A percentile compares a stretch with the other conserved stretches of the same genome.
These are phyloP conservation scores for Glaucomys volans DNA, from an alignment of 2,113 vertebrate genomes.

Conservation along the genomic window DNA sequence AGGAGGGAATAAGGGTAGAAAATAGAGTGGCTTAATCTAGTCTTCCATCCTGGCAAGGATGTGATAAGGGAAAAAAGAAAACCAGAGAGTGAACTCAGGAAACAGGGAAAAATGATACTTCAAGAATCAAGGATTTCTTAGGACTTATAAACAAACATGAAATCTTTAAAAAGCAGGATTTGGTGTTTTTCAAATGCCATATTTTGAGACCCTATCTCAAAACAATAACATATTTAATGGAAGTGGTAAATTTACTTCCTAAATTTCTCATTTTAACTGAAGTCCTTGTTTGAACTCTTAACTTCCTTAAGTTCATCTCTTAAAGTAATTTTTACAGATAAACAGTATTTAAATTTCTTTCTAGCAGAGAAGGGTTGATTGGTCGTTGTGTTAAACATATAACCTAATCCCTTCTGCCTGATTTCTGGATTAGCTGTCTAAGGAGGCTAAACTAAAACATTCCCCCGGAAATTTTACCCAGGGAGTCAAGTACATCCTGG, in stretches of 20 bases:
- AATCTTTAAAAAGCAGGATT: neutral
- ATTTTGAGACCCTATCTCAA: neutral
- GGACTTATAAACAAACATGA: neutral
- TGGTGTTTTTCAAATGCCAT: no score
- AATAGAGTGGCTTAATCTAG: neutral
- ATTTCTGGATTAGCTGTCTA: constrained; percentile 23
- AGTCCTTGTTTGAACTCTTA: constrained; percentile 40
- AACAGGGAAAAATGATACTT: neutral
- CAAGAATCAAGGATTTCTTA: neutral
- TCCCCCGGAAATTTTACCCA: neutral
- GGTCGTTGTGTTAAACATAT: neutral
- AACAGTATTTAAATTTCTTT: constrained; percentile 49
- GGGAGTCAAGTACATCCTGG: neutral
- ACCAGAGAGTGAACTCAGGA: neutral
- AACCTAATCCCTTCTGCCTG: neutral
- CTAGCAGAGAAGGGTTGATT: neutral
- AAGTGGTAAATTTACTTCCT: neutral
- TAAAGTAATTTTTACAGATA: constrained; percentile 2
- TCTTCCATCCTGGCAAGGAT: neutral
- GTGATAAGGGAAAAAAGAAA: neutral
- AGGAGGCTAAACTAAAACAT: constrained; percentile 42
- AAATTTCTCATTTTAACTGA: constrained; percentile 41
- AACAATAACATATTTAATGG: neutral
- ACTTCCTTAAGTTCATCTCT: neutral
- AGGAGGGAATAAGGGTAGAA: neutral